phyloP scores from a whole-genome alignment of 2,797 vertebrate species.

The Malacoraja senta region DNA sequence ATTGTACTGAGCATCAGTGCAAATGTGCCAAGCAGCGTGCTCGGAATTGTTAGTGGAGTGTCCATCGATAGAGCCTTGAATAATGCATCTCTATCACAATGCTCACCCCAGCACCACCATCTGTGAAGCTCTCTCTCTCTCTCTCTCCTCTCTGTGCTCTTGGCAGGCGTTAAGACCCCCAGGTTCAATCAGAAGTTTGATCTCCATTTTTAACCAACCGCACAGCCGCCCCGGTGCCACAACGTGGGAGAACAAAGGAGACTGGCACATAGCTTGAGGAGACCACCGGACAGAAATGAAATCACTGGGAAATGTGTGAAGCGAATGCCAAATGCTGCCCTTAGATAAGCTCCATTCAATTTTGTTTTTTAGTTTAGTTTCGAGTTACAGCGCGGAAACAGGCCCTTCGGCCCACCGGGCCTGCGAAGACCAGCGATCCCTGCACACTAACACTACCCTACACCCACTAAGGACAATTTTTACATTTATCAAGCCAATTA shows the following conservation, averaged over 20 bases:
- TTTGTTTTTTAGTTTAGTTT: too few species aligned
- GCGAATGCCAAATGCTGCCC: neutral
- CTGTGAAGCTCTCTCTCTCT: neutral
- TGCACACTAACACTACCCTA: too few species aligned
- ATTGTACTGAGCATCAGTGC: neutral
- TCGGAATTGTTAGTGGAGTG: neutral
- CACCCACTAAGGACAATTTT: too few species aligned
- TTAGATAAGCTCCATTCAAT: neutral
- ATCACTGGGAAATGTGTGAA: conserved; percentile 18
- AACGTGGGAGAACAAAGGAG: conserved; percentile 2
- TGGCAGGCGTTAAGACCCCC: neutral
- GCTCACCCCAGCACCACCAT: neutral
- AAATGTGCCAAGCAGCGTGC: neutral
- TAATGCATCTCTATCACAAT: neutral
- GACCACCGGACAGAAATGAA: neutral
- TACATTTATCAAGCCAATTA: too few species aligned
- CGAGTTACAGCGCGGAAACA: too few species aligned
- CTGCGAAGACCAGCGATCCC: too few species aligned
- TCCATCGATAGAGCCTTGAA: neutral
- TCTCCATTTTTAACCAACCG: neutral
- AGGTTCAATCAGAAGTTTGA: neutral
- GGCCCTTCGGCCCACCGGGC: too few species aligned
- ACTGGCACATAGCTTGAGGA: neutral
- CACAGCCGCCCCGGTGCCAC: neutral
- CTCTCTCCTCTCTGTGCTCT: neutral